Evolutionary conservation across 2,797 vertebrate species (phyloP), one percentile per base, ranked within the genome.

Genomic region (Clamator glandarius): DNA sequence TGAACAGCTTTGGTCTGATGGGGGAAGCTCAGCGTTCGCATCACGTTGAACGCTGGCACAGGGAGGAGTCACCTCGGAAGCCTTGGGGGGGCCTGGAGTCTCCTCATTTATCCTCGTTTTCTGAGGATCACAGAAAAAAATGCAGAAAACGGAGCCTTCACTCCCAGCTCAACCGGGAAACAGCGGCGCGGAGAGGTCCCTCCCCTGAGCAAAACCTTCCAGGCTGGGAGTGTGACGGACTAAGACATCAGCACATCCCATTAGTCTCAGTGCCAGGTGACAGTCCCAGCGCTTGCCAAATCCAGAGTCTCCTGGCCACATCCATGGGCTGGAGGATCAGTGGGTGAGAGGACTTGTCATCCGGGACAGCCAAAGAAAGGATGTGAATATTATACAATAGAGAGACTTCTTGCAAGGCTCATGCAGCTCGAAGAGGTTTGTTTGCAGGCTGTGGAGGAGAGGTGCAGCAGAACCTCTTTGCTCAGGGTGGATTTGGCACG

Each of bases 341-440:
- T 15, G 70, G 66, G 39, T 2, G 12, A 68, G 46, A 62, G 77
- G 35, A 61, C 15, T 1, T 21, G 50, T 23, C 41, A 58, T 2
- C 39, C 0, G 0, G 64, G 46, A 28, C 25, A 63, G 58, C 35
- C 35, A 4, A n/a, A 19, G 3, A 16, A 31, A 13, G 4, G 61
- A n/a, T 4, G 48, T 1, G 21, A 29, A 11, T 28, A 33, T 29
- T 11, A 54, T 11, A 41, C 68, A 54, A 90, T 6, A 36, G 29
- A 42, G 67, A 59, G 62, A 57, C 61, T 59, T 59, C 91, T 25
- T 4, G 58, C 70, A 2, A 35, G 0, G 39, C 84, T 79, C 83
- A 4, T 55, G 28, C 39, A 2, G 19, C 42, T 54, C 8, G 10
- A 63, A 19, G 59, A 39, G 4, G 9, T 54, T 62, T 35, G 70